Evolutionary conservation across 2,888 invertebrate species (phyloP).

Genomic region (Brachycybe producta): DNA sequence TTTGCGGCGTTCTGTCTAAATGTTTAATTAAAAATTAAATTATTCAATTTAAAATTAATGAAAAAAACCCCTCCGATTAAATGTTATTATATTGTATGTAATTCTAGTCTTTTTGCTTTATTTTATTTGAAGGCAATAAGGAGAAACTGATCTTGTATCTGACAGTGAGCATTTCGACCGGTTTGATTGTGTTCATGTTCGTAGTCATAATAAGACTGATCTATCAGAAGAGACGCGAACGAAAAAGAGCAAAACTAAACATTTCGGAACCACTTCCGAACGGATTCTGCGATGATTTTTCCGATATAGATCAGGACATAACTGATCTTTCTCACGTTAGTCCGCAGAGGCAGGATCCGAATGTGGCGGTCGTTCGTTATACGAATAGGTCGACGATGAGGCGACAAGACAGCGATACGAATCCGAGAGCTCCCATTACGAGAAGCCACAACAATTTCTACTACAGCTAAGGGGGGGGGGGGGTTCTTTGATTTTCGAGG

Average conservation of each 20-base stretch:
- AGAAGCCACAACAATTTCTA: slow-evolving; percentile 24
- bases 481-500: no score
- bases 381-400: slow-evolving; percentile 24
- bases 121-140: slow-evolving; percentile 65
- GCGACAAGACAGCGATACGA: slow-evolving; percentile 28
- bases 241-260: slow-evolving; percentile 34
- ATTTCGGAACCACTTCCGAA: slow-evolving; percentile 64
- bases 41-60: no score
- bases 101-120: no score
- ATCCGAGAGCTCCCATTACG: slow-evolving; percentile 36
- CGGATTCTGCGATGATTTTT: slow-evolving; percentile 68
- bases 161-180: slow-evolving; percentile 58
- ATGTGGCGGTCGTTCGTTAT: slow-evolving; percentile 25
- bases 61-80: no score
- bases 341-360: slow-evolving; percentile 39
- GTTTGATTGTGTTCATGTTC: slow-evolving; percentile 55
- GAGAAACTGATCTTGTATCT: slow-evolving; percentile 72
- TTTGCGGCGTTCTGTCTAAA: no score
- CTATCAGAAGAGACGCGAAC: slow-evolving; percentile 49
- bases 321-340: slow-evolving; percentile 50
- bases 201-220: slow-evolving; percentile 57
- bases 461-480: slow-evolving; percentile 22
- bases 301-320: slow-evolving; percentile 68
- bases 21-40: no score
- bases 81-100: no score